Evolutionary conservation across 30 jellyfish, hydroid and myxozoan species (phyloP).

Genomic region (Mastigias papua): DNA sequence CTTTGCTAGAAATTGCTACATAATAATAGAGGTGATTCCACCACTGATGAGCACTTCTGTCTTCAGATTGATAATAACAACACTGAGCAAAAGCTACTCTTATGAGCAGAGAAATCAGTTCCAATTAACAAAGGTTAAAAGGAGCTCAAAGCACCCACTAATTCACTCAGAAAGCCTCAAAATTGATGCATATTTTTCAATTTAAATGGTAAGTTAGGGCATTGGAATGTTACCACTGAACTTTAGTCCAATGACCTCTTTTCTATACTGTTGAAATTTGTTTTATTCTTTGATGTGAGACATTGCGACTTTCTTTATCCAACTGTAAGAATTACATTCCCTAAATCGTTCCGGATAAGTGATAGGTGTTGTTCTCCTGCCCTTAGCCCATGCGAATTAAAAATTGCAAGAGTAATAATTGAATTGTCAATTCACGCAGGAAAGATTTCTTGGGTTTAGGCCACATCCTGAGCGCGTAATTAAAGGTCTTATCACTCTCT

Average conservation of each 20-base stretch:
- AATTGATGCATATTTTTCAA: too few species aligned
- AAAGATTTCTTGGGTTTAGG: slow-evolving; percentile 44
- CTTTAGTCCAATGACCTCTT: background rate
- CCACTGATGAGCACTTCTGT: too few species aligned
- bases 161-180: background rate
- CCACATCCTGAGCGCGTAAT: slow-evolving; percentile 56
- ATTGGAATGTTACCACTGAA: background rate
- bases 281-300: background rate
- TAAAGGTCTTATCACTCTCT: slow-evolving; percentile 70
- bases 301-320: background rate
- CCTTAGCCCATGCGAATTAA: background rate
- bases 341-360: slow-evolving; percentile 49
- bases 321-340: background rate
- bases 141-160: background rate
- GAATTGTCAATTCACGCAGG: slow-evolving; percentile 28
- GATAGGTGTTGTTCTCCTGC: slow-evolving; percentile 38
- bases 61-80: too few species aligned
- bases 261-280: background rate
- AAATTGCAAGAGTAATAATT: slow-evolving; percentile 13
- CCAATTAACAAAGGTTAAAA: too few species aligned
- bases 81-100: too few species aligned
- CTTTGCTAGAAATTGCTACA: too few species aligned
- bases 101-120: too few species aligned
- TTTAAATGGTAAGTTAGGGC: background rate
- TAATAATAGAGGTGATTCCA: too few species aligned